Evolutionary conservation across 2,888 invertebrate species (phyloP).

Genomic region (Chalcis sispes): DNA sequence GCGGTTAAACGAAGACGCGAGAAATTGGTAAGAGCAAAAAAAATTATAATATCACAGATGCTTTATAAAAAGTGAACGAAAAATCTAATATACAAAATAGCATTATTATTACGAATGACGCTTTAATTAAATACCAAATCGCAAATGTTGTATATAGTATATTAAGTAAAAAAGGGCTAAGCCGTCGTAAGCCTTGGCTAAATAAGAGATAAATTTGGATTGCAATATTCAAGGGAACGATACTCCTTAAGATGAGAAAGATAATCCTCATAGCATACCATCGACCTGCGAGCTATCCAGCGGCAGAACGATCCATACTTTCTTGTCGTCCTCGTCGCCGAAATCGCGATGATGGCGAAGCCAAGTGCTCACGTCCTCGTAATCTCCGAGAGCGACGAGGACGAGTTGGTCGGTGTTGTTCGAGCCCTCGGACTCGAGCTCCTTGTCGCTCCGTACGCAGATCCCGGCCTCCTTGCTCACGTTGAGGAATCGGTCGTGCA

Average conservation of each 20-base stretch:
- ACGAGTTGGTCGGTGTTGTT: constrained; percentile 62
- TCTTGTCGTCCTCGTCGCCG: constrained; percentile 56
- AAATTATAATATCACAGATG: too few species aligned
- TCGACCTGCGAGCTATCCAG: constrained; percentile 67
- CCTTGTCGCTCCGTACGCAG: constrained; percentile 66
- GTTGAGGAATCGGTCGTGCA: constrained; percentile 64
- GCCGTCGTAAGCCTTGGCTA: too few species aligned
- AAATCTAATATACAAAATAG: too few species aligned
- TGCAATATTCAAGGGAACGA: too few species aligned
- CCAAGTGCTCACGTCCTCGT: constrained; percentile 67
- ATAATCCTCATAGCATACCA: constrained; percentile 61
- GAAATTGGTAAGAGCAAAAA: too few species aligned
- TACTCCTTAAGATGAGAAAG: background rate
- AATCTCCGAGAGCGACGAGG: constrained; percentile 66
- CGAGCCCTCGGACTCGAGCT: constrained; percentile 51
- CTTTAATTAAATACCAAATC: too few species aligned
- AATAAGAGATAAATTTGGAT: too few species aligned
- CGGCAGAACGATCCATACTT: constrained; percentile 69
- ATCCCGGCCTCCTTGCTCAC: constrained; percentile 65
- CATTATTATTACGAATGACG: too few species aligned
- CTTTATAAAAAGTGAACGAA: too few species aligned
- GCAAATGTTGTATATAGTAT: too few species aligned
- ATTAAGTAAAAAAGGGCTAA: too few species aligned
- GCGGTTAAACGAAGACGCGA: too few species aligned
- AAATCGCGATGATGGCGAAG: constrained; percentile 60